Percentiles rank a stretch among this genome's conserved stretches.
These are phyloP conservation scores for Pseudachorutes palmiensis DNA, from an alignment of 1,140 invertebrate species.

Conservation along the genomic window DNA sequence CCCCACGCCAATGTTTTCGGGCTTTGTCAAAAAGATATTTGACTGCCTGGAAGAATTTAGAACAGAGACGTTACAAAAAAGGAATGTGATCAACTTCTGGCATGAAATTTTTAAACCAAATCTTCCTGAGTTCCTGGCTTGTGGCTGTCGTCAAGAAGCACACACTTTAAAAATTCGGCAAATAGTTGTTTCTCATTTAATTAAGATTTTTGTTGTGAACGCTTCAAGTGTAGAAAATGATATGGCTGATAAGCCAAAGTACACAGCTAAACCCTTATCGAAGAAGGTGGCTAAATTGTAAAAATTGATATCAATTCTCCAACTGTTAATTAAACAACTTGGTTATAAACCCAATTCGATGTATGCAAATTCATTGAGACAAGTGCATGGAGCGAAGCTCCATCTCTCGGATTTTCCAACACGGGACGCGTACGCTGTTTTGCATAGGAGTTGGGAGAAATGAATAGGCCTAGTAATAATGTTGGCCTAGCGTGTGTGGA, in stretches of 20 bases:
- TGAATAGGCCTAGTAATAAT: neutral
- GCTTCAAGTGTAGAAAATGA: neutral
- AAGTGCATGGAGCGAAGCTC: neutral
- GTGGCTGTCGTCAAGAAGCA: too few relatives aligned
- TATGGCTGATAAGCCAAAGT: neutral
- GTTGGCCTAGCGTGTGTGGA: neutral
- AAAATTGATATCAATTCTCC: neutral
- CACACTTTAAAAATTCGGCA: neutral
- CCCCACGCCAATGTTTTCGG: neutral
- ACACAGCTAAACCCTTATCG: neutral
- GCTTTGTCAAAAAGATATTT: neutral
- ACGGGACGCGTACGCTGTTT: neutral
- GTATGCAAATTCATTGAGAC: neutral
- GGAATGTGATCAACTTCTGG: neutral
- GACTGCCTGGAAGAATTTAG: neutral
- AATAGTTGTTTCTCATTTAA: neutral
- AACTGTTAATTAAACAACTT: neutral
- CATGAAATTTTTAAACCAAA: neutral
- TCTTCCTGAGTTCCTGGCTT: neutral
- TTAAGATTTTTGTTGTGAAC: neutral
- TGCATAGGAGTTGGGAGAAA: neutral
- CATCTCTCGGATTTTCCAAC: neutral
- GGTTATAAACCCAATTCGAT: neutral
- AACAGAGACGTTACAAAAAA: neutral
- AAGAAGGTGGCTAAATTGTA: neutral